These are phyloP conservation scores for Rhinolophus sinicus DNA, from an alignment of 2,113 vertebrate species.

Conservation along the genomic window DNA sequence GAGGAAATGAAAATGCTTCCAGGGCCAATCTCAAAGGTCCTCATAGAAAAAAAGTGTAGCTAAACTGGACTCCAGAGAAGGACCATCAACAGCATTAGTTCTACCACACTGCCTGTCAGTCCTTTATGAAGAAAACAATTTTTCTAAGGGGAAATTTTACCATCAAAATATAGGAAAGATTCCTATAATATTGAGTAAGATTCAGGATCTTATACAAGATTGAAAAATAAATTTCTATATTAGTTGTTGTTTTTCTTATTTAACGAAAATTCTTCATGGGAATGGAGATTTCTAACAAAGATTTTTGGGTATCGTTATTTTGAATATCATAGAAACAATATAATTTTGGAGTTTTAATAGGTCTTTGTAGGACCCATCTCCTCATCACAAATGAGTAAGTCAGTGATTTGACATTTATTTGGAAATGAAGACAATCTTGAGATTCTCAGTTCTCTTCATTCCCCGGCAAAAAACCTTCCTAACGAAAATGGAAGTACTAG, in stretches of 20 bases:
- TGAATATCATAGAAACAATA: not conserved
- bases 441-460: not conserved
- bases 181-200: not conserved
- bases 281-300: not conserved
- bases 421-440: not conserved
- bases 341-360: not conserved
- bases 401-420: not conserved
- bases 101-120: constrained; percentile 33
- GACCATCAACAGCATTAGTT: not conserved
- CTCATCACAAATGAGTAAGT: not conserved
- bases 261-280: not conserved
- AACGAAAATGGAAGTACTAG: not conserved
- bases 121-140: constrained; percentile 57
- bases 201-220: not conserved
- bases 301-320: not conserved
- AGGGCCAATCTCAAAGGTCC: not conserved
- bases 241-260: not conserved
- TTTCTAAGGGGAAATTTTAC: not conserved
- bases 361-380: not conserved
- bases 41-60: constrained; percentile 50
- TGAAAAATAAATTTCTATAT: not conserved
- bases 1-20: constrained; percentile 70
- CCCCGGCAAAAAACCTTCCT: not conserved
- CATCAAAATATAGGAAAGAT: not conserved
- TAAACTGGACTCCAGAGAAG: constrained; percentile 52